Evolutionary conservation across 1,140 invertebrate species (phyloP).

Genomic region (Pseudoatta argentina): DNA sequence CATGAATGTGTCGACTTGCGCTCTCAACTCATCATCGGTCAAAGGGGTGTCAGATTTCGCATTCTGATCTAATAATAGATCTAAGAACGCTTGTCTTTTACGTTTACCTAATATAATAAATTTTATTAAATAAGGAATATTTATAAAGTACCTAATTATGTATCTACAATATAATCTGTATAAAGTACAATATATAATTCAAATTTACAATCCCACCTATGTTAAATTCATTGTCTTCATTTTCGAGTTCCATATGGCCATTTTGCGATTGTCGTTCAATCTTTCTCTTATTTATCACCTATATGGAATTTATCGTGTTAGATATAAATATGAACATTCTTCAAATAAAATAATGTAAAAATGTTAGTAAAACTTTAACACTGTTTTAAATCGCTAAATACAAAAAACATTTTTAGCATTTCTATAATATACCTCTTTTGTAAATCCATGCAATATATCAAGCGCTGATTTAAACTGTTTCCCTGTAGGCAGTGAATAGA

Average conservation of each 20-base stretch:
- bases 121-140: conserved; percentile 1
- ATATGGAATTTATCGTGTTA: neutral
- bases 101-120: conserved; percentile 77
- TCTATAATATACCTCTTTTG: conserved; percentile 83
- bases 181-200: no score
- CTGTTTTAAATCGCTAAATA: neutral
- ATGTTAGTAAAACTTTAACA: neutral
- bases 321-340: neutral
- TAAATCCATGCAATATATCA: conserved; percentile 87
- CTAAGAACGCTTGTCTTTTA: conserved; percentile 88
- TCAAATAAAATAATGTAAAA: neutral
- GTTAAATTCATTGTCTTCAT: conserved; percentile 17
- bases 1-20: conserved; percentile 93
- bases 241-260: neutral
- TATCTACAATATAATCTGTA: no score
- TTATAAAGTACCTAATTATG: neutral
- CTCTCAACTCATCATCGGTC: conserved; percentile 89
- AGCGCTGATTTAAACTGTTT: conserved; percentile 84
- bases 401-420: neutral
- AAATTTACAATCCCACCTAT: conserved; percentile 5
- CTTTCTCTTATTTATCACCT: conserved; percentile 59
- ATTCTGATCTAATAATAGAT: conserved; percentile 89
- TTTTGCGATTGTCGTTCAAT: conserved; percentile 18
- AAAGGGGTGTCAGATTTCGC: conserved; percentile 86
- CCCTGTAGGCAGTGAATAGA: conserved; percentile 76